Conservation (phyloP, 1,140 invertebrate genomes). For the Drosophila athabasca region DNA sequence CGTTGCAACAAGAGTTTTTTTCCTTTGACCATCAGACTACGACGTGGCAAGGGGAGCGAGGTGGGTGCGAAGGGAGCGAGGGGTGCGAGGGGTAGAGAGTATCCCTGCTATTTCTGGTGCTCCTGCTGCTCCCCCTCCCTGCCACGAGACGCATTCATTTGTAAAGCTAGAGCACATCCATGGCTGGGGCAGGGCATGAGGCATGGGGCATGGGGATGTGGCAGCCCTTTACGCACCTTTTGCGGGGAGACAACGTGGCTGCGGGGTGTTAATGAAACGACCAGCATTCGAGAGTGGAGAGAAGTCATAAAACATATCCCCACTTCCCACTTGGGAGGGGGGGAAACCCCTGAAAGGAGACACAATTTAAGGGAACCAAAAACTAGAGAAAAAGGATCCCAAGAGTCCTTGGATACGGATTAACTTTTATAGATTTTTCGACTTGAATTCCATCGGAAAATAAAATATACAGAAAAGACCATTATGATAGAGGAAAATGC, state of each 20-base stretch:
- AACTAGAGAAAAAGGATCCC: no score
- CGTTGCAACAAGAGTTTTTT: slow-evolving; percentile 61
- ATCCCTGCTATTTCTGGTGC: slow-evolving; percentile 1
- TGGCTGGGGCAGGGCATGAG: background rate
- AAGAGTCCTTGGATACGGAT: no score
- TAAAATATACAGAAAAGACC: no score
- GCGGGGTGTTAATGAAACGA: slow-evolving; percentile 78
- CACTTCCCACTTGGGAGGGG: no score
- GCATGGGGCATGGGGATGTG: background rate
- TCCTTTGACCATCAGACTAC: slow-evolving; percentile 67
- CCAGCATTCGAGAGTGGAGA: slow-evolving; percentile 44
- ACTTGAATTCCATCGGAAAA: no score
- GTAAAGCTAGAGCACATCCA: slow-evolving; percentile 67
- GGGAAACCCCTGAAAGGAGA: no score
- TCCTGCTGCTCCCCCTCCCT: slow-evolving; percentile 10
- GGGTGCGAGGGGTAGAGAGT: background rate
- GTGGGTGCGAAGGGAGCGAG: background rate
- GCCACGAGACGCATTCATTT: slow-evolving; percentile 76
- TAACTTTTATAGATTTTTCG: no score
- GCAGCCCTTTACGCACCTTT: slow-evolving; percentile 72
- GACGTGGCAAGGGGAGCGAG: no score
- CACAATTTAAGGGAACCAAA: no score
- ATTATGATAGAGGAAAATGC: no score
- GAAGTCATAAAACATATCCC: slow-evolving; percentile 45
- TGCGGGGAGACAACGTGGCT: slow-evolving; percentile 17